Evolutionary conservation across 2,888 invertebrate species (phyloP), one percentile per base, ranked within the genome.

Genomic region (Onthophagus sagittarius): DNA sequence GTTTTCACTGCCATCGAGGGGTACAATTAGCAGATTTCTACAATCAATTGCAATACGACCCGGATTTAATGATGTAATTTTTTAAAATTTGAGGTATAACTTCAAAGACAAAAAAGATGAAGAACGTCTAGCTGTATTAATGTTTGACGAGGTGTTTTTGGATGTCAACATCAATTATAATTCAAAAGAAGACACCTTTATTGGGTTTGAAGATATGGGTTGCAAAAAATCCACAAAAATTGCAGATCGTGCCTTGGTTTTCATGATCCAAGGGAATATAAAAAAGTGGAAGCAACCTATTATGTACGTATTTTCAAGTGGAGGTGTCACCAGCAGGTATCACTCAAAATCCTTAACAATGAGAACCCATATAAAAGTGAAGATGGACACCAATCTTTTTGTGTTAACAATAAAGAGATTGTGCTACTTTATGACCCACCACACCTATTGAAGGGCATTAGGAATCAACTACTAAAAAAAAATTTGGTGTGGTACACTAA

Each of bases 161-260:
- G 33, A 33, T 33, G 33, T 33, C 7, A 5, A 33, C 7, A 7
- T 33, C 33, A 33, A 33, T 33, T 33, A 33, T 7, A 33, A 33
- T 33, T 5, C 33, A 33, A 33, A 33, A 33, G 33, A 5, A 5
- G 69, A 69, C 33, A 14, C 33, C 6, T 33, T 32, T 13, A 33
- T 33, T n/a, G 33, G 69, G 4, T 69, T 69, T 32, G 23, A 69
- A n/a, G 2, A 14, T 32, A 14, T 69, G 14, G 69, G 69, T 14
- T 6, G n/a, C n/a, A 32, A n/a, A 6, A n/a, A 6, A 32, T 5
- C 31, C 5, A 4, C n/a, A 32, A 69, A 32, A 33, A 69, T 69
- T 32, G 69, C 69, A n/a, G 69, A 69, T 32, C 69, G 39, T 32
- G 69, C 69, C 0, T 32, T 69, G 33, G 69, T 32, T 9, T 69